phyloP scores from a whole-genome alignment of 2,888 invertebrate species.

The Eurytoma californica region DNA sequence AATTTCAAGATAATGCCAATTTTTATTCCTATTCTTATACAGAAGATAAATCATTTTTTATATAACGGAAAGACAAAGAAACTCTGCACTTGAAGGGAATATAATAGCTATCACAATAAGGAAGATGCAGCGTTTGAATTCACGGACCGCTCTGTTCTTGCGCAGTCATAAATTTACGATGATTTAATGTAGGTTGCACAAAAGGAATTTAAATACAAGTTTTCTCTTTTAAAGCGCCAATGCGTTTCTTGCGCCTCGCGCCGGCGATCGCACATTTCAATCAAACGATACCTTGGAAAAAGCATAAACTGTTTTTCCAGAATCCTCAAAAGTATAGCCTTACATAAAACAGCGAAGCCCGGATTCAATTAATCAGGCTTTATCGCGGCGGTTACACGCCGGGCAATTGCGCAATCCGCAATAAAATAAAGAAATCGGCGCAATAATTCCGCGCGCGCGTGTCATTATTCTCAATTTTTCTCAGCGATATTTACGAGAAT shows the following conservation, averaged over 20 bases:
- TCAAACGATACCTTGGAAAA: too few species aligned
- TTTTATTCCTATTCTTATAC: constrained; percentile 10
- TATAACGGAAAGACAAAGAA: constrained; percentile 39
- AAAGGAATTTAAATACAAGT: constrained; percentile 20
- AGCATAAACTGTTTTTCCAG: background rate
- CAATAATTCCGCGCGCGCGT: background rate
- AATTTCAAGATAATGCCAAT: constrained; percentile 33
- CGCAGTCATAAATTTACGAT: constrained; percentile 40
- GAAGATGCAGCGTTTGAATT: constrained; percentile 38
- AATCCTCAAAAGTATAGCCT: background rate
- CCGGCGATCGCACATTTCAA: too few species aligned
- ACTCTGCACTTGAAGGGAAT: constrained; percentile 4
- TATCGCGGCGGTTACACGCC: background rate
- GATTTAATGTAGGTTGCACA: constrained; percentile 27
- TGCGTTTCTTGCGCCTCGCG: too few species aligned
- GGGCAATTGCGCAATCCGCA: background rate
- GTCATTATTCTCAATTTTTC: constrained; percentile 18
- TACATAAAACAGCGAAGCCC: too few species aligned
- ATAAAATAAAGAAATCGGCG: background rate
- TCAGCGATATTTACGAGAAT: constrained; percentile 26
- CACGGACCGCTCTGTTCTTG: constrained; percentile 22
- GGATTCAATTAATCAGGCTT: background rate
- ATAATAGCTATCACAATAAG: constrained; percentile 33
- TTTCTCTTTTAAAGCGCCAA: background rate
- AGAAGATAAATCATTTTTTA: constrained; percentile 44